Evolutionary conservation across 2,113 vertebrate genomes (phyloP).

Genomic region (Leptosomus discolor): DNA sequence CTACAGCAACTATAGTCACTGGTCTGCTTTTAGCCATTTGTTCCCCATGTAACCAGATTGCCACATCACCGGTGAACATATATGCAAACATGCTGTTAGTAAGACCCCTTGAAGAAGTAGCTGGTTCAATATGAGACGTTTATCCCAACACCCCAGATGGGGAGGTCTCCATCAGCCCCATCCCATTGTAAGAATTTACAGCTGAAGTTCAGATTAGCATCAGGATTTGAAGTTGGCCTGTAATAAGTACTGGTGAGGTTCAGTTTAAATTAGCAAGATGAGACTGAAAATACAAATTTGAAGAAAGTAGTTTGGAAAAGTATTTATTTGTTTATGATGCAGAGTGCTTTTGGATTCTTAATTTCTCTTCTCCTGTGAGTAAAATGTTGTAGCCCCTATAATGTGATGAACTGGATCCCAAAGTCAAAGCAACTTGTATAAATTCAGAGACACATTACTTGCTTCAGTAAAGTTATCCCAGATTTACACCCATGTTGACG

Average conservation of each 20-base stretch:
- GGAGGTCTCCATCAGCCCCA: background rate
- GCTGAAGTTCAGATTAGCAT: background rate
- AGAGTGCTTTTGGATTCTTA: background rate
- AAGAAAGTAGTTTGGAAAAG: background rate
- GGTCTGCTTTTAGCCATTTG: slow-evolving; percentile 35
- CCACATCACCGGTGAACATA: background rate
- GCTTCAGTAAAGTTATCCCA: background rate
- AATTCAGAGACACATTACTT: fast-evolving
- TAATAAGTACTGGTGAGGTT: background rate
- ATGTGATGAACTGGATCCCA: background rate
- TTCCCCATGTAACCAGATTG: slow-evolving; percentile 50
- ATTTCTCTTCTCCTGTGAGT: background rate
- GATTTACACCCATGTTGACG: background rate
- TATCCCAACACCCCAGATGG: background rate
- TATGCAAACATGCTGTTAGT: background rate
- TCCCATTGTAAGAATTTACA: background rate
- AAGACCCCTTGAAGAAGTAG: background rate
- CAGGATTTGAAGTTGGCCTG: background rate
- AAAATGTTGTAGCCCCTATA: background rate
- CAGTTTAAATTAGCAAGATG: background rate
- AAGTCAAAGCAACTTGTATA: background rate
- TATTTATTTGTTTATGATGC: background rate
- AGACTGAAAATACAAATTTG: background rate
- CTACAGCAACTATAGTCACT: background rate
- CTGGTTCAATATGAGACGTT: slow-evolving; percentile 4